A percentile compares a stretch with the other conserved stretches of the same genome.
phyloP scores from a whole-genome alignment of 2,113 vertebrate genomes.

The Rattus rattus region DNA sequence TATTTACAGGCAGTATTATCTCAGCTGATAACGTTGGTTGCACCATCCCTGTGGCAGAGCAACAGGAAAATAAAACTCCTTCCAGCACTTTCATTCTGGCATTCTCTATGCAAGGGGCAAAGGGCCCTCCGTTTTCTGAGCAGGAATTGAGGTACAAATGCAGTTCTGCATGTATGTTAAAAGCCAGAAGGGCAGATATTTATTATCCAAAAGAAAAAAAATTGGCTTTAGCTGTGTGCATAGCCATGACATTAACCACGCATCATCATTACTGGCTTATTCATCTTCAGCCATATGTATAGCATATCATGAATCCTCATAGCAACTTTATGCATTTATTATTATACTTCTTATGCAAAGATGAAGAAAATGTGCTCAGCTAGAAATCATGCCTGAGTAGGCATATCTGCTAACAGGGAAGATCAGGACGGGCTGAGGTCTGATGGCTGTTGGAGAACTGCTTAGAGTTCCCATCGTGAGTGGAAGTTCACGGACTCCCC shows the following conservation, averaged over 20 bases:
- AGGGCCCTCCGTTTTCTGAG: neutral
- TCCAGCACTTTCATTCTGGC: conserved; percentile 75
- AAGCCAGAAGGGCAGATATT: neutral
- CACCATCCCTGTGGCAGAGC: conserved; percentile 47
- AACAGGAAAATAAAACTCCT: conserved; percentile 78
- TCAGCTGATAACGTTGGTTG: conserved; percentile 77
- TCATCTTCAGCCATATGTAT: neutral
- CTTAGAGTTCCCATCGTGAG: neutral
- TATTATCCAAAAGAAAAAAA: neutral
- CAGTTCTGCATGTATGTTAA: neutral
- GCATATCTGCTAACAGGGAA: neutral
- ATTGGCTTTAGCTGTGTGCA: neutral
- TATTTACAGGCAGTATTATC: conserved; percentile 82
- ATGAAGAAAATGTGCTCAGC: neutral
- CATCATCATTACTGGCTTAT: neutral
- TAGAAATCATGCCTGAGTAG: neutral
- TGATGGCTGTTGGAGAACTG: rapidly evolving
- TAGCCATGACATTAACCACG: neutral
- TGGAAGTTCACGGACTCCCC: neutral
- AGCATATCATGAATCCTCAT: neutral
- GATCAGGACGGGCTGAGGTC: neutral
- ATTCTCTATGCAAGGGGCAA: conserved; percentile 58
- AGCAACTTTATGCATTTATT: neutral
- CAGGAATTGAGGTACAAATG: neutral
- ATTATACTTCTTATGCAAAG: neutral